These are phyloP conservation scores for Zapus hudsonius DNA, from an alignment of 2,113 vertebrate genomes.

Conservation along the genomic window DNA sequence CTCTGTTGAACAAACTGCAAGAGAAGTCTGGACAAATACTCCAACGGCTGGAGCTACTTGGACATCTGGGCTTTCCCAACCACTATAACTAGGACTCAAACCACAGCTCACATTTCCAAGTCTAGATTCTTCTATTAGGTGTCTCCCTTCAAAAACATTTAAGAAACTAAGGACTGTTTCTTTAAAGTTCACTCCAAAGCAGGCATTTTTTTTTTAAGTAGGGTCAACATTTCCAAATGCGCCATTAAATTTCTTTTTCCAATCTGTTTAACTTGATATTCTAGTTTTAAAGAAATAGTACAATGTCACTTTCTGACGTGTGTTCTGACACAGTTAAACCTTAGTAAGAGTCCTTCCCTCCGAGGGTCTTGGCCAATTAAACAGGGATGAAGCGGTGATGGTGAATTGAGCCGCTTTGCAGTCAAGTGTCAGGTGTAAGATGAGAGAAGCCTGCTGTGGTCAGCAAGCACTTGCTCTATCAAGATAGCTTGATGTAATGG, in stretches of 20 bases:
- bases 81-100: slow-evolving; percentile 3
- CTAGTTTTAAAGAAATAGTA: slow-evolving; percentile 35
- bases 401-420: slow-evolving; percentile 44
- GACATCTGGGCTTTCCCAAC: slow-evolving; percentile 47
- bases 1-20: slow-evolving; percentile 75
- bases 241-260: slow-evolving; percentile 21
- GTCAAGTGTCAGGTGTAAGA: slow-evolving; percentile 24
- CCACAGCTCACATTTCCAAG: neutral
- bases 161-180: slow-evolving; percentile 41
- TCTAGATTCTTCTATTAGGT: slow-evolving; percentile 43
- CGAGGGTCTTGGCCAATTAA: slow-evolving; percentile 43
- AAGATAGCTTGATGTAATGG: fast-evolving
- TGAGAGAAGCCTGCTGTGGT: neutral
- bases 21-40: slow-evolving; percentile 61
- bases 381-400: slow-evolving; percentile 17
- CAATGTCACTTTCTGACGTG: slow-evolving; percentile 38
- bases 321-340: slow-evolving; percentile 14
- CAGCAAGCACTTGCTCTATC: neutral
- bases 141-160: slow-evolving; percentile 33
- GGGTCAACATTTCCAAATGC: slow-evolving; percentile 35
- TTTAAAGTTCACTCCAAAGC: slow-evolving; percentile 56
- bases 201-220: slow-evolving; percentile 27
- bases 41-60: slow-evolving; percentile 52
- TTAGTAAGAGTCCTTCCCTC: slow-evolving; percentile 12
- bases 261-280: slow-evolving; percentile 6